Conservation (phyloP, 2,888 invertebrate species). For the Anthrax anthrax region DNA sequence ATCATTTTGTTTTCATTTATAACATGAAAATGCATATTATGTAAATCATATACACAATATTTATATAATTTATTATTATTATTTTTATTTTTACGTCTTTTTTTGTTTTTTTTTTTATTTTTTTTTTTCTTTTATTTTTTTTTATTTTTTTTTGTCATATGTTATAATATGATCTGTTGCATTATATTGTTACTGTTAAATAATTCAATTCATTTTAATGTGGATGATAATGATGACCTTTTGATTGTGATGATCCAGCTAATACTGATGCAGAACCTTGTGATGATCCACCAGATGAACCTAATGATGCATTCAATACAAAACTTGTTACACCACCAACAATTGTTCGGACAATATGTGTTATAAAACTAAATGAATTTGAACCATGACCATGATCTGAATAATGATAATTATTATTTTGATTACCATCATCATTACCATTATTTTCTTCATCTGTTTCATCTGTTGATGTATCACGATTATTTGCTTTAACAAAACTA, state of each 20-base stretch:
- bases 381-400: conserved; percentile 17
- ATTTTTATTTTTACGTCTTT: too few species aligned
- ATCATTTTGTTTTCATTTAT: too few species aligned
- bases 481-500: conserved; percentile 26
- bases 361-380: conserved; percentile 28
- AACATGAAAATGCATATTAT: too few species aligned
- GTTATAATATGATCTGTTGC: too few species aligned
- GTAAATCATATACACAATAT: too few species aligned
- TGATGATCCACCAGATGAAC: conserved; percentile 29
- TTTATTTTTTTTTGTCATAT: too few species aligned
- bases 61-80: too few species aligned
- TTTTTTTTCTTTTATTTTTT: too few species aligned
- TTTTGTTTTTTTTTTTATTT: too few species aligned
- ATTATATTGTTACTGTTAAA: too few species aligned
- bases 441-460: neutral
- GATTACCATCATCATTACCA: neutral
- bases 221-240: too few species aligned
- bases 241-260: conserved; percentile 14
- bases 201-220: too few species aligned
- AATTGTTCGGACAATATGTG: conserved; percentile 26
- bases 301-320: conserved; percentile 26
- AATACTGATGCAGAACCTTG: conserved; percentile 23
- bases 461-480: conserved; percentile 8
- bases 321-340: conserved; percentile 27
- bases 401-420: neutral